phyloP scores from a whole-genome alignment of 2,888 invertebrate species.

The Polydrusus tereticollis region DNA sequence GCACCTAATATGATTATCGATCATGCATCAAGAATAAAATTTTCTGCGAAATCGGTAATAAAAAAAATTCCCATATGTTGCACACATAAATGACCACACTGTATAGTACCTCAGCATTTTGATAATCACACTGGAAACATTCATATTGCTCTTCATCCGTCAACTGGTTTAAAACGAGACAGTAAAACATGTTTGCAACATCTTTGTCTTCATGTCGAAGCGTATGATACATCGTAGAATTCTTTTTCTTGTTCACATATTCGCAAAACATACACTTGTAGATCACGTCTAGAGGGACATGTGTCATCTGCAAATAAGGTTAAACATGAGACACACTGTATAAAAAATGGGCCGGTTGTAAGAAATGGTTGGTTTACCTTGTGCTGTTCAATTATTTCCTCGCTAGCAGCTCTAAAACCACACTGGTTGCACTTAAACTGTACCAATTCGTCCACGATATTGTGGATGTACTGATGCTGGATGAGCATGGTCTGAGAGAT shows the following conservation, averaged over 20 bases:
- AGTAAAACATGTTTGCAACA: conserved; percentile 40
- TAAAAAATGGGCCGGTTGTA: not conserved
- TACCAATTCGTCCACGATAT: conserved; percentile 6
- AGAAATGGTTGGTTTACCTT: conserved; percentile 5
- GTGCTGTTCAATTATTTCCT: conserved; percentile 34
- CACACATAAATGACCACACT: too few relatives aligned
- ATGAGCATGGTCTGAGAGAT: conserved; percentile 31
- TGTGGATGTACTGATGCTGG: conserved; percentile 39
- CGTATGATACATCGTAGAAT: conserved; percentile 42
- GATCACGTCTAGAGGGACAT: not conserved
- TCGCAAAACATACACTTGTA: conserved; percentile 44
- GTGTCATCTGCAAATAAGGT: conserved; percentile 1
- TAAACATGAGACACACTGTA: not conserved
- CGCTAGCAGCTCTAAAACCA: conserved; percentile 17
- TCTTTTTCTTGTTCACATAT: conserved; percentile 24
- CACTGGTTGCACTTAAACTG: conserved; percentile 24
- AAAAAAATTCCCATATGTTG: too few relatives aligned
- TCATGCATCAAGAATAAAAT: too few relatives aligned
- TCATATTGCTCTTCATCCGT: conserved; percentile 36
- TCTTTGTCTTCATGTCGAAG: conserved; percentile 39
- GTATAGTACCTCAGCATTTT: conserved; percentile 17
- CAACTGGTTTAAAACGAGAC: conserved; percentile 20
- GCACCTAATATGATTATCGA: too few relatives aligned
- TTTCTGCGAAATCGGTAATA: too few relatives aligned
- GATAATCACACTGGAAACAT: conserved; percentile 42